Evolutionary conservation across 2,797 vertebrate species (phyloP).

Genomic region (Onychomys leucogaster): DNA sequence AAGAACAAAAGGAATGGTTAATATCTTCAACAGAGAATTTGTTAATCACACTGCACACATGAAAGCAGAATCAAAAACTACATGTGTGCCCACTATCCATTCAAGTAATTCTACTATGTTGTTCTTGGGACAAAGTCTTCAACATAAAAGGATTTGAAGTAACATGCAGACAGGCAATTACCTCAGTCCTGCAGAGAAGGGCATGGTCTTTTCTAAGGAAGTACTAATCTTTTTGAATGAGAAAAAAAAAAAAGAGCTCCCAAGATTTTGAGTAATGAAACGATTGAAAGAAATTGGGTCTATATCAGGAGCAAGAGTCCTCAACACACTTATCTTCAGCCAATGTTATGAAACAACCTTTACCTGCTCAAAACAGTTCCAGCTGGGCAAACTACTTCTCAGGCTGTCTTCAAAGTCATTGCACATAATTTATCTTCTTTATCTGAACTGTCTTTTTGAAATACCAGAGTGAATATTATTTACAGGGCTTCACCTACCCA

Average conservation of each 20-base stretch:
- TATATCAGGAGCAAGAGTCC: neutral
- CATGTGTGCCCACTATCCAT: neutral
- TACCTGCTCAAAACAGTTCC: constrained; percentile 32
- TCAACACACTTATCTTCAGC: neutral
- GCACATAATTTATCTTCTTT: constrained; percentile 41
- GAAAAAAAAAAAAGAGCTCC: neutral
- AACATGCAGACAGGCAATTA: constrained; percentile 20
- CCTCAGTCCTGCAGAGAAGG: neutral
- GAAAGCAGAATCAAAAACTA: neutral
- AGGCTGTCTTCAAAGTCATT: constrained; percentile 45
- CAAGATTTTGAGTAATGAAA: neutral
- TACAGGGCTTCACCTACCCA: constrained; percentile 3
- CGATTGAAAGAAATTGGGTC: neutral
- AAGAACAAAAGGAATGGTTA: neutral
- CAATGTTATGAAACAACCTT: neutral
- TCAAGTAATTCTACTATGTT: neutral
- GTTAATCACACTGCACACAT: neutral
- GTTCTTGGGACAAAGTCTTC: neutral
- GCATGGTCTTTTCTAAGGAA: neutral
- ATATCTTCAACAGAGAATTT: neutral
- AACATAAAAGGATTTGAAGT: neutral
- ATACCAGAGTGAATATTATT: constrained; percentile 8
- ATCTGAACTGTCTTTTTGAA: neutral
- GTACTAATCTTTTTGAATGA: neutral
- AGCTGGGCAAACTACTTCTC: neutral